Conservation (phyloP, 2,888 invertebrate genomes). For the Pachliopta kotzebuea region DNA sequence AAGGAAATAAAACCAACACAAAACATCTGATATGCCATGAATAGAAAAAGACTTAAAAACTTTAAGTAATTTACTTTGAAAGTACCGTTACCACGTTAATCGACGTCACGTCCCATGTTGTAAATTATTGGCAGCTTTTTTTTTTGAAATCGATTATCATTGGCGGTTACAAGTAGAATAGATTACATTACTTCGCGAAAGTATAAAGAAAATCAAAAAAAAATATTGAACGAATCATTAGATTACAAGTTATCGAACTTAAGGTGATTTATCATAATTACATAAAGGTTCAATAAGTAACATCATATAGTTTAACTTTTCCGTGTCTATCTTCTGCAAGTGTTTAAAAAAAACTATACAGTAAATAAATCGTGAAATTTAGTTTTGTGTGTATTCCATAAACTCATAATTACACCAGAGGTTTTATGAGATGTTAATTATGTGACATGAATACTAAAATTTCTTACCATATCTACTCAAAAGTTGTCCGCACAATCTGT, state of each 20-base stretch:
- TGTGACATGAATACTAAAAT: constrained; percentile 16
- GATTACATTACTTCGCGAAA: constrained; percentile 1
- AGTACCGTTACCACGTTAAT: not conserved
- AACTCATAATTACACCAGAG: not conserved
- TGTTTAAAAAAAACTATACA: too few relatives aligned
- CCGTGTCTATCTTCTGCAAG: not conserved
- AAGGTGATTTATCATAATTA: not conserved
- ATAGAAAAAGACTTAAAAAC: not conserved
- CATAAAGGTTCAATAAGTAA: not conserved
- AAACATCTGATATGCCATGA: not conserved
- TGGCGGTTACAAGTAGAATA: not conserved
- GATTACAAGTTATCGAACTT: not conserved
- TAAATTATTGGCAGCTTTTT: constrained; percentile 1
- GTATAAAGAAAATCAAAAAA: not conserved
- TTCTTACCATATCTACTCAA: constrained; percentile 62
- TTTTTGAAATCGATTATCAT: not conserved
- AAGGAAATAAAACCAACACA: not conserved
- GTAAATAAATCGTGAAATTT: too few relatives aligned
- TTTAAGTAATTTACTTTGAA: not conserved
- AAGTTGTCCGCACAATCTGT: constrained; percentile 46
- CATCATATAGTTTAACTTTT: not conserved
- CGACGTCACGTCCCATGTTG: constrained; percentile 12
- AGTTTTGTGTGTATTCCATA: not conserved
- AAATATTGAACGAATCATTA: not conserved
- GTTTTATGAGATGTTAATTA: not conserved